phyloP scores from a whole-genome alignment of 2,113 vertebrate genomes.

The Gasterosteus nipponicus region DNA sequence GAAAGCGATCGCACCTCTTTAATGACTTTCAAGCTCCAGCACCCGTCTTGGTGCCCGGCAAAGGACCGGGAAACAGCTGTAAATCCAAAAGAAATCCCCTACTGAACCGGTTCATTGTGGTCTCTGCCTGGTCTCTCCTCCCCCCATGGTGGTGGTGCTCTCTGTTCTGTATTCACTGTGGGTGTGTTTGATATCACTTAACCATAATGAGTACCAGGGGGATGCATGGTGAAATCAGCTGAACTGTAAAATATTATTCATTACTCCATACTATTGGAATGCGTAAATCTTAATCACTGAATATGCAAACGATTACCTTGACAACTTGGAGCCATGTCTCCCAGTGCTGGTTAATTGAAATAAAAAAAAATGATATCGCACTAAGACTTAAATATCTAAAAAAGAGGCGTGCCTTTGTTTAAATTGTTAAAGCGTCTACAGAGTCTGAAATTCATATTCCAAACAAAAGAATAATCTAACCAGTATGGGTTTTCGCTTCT shows the following conservation, averaged over 20 bases:
- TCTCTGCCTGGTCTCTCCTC: background rate
- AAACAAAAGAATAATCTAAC: background rate
- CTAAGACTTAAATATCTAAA: background rate
- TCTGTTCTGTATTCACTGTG: background rate
- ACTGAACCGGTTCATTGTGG: constrained; percentile 13
- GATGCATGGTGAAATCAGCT: background rate
- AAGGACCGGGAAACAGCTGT: constrained; percentile 30
- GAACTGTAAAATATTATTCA: background rate
- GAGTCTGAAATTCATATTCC: background rate
- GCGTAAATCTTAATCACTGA: background rate
- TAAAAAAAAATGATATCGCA: too few relatives aligned
- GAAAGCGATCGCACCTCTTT: constrained; percentile 43
- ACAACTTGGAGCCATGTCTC: background rate
- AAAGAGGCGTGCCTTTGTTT: background rate
- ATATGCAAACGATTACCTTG: background rate
- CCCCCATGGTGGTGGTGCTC: background rate
- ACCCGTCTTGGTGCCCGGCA: constrained; percentile 14
- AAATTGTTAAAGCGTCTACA: background rate
- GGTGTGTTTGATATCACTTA: background rate
- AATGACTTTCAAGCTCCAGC: constrained; percentile 40
- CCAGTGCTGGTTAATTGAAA: background rate
- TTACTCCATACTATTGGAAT: background rate
- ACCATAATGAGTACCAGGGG: background rate
- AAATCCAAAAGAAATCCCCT: constrained; percentile 25
- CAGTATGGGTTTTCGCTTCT: background rate